A percentile compares a stretch with the other conserved stretches of the same genome.
Conservation (phyloP, 2,888 invertebrate species). For the Megamerina dolium region DNA sequence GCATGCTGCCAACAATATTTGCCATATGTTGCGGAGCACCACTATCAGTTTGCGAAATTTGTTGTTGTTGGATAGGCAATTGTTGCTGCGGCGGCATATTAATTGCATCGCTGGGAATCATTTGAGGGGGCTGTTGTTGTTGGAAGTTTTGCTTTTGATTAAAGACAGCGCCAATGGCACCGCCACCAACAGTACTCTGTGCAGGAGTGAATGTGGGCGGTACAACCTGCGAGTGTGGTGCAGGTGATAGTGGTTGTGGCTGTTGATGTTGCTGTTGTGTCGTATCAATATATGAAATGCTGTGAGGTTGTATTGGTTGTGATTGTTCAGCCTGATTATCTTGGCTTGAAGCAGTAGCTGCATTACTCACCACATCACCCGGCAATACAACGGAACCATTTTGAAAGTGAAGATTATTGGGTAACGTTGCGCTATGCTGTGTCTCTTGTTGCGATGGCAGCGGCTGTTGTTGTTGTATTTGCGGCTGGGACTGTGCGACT, state of each 20-base stretch:
- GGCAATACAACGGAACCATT: slow-evolving; percentile 30
- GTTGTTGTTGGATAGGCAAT: slow-evolving; percentile 20
- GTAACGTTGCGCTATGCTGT: slow-evolving; percentile 33
- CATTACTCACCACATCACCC: slow-evolving; percentile 18
- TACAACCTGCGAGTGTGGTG: slow-evolving; percentile 22
- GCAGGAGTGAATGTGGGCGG: slow-evolving; percentile 6
- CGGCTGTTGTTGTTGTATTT: slow-evolving; percentile 42
- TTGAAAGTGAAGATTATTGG: slow-evolving; percentile 33
- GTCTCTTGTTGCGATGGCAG: slow-evolving; percentile 30
- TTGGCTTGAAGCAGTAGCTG: no score
- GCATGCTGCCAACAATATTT: slow-evolving; percentile 14
- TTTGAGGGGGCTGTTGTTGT: slow-evolving; percentile 17
- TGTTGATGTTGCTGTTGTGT: slow-evolving; percentile 18
- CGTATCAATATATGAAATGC: neutral
- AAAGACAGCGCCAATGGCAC: slow-evolving; percentile 5
- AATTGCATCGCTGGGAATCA: slow-evolving; percentile 17
- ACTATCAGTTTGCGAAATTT: slow-evolving; percentile 45
- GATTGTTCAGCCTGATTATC: slow-evolving; percentile 1
- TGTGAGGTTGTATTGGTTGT: neutral
- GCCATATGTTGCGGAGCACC: slow-evolving; percentile 20
- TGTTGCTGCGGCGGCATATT: slow-evolving; percentile 13
- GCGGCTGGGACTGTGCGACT: slow-evolving; percentile 8
- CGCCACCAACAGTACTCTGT: slow-evolving; percentile 17
- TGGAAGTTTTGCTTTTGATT: slow-evolving; percentile 19
- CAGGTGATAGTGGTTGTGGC: slow-evolving; percentile 30